Base-by-base conservation (phyloP, 2,888 invertebrate species). In the Ditula angustiorana region DNA sequence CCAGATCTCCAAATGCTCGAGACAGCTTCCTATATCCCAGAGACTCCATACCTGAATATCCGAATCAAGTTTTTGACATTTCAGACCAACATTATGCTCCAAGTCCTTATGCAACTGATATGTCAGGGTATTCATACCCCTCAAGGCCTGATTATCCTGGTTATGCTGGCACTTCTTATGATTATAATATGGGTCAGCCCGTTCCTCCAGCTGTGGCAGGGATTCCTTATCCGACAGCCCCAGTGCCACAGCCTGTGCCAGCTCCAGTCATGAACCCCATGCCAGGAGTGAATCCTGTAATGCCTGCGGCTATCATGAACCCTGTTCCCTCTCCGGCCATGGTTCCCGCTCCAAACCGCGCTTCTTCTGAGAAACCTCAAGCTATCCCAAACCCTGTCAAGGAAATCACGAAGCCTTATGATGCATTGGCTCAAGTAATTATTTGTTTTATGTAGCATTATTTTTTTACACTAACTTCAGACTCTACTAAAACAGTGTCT, bases 361-460 rank as follows among this genome's bases (percentile, higher is more conserved):
- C 68, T n/a, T 30, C 65, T 35, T 53, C 61, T 13, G 49, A 47
- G 26, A 61, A 37, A 13, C 35, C 46, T 5, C 19, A 47, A 24
- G 63, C 58, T 23, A 16, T 46, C 49, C 11, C 69, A 19, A 61
- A 61, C 16, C 71, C 72, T 49, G 41, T 60, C 44, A 63, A 47
- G 30, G 75, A 75, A 19, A 60, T 70, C 41, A 68, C 70, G 66
- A 76, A 80, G 62, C 85, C 88, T 5, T 82, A 79, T 76, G 90
- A 92, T 81, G 89, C 91, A 44, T 76, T 92, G 64, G 90, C 90
- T 70, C 87, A 91, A 87, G 92, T 92, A 90, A 88, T 72, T 62
- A 67, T 57, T 61, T 52, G 35, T 23, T 46, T 49, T 23, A 21
- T 55, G 11, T 16, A 23, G n/a, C 24, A 10, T 26, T 1, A n/a